A percentile compares a stretch with the other conserved stretches of the same genome.
phyloP scores from a whole-genome alignment of 2,888 invertebrate species.

The Temnothorax ravouxi region DNA sequence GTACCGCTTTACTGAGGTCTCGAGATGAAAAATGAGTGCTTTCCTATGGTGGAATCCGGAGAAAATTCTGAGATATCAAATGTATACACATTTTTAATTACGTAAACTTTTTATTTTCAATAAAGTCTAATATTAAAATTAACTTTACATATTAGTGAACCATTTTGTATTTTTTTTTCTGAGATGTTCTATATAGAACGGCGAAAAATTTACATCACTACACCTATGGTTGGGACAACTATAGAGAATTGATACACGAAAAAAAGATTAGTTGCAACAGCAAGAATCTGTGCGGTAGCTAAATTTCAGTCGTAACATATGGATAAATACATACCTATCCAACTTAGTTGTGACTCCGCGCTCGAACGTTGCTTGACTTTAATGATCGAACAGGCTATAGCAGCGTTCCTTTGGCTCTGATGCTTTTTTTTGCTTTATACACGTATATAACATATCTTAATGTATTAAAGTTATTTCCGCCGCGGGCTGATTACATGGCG shows the following conservation, averaged over 20 bases:
- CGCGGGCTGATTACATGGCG: not conserved
- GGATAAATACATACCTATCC: no score
- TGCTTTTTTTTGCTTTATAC: no score
- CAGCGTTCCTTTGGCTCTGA: no score
- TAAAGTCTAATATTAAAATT: not conserved
- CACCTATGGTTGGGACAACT: no score
- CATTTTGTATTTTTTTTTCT: not conserved
- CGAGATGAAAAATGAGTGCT: not conserved
- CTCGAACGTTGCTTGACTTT: no score
- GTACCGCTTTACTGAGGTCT: not conserved
- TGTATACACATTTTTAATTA: not conserved
- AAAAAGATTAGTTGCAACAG: no score
- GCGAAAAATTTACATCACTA: not conserved
- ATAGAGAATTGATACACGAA: no score
- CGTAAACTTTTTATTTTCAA: not conserved
- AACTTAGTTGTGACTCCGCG: no score
- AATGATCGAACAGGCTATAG: no score
- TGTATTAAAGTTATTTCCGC: conserved; percentile 20
- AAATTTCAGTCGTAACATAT: no score
- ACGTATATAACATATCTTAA: no score
- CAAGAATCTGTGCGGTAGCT: no score
- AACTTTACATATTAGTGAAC: not conserved
- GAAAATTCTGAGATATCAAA: not conserved
- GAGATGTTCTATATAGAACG: not conserved
- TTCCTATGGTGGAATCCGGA: not conserved